Conservation (phyloP, 2,113 vertebrate species). For the Chloebia gouldiae region DNA sequence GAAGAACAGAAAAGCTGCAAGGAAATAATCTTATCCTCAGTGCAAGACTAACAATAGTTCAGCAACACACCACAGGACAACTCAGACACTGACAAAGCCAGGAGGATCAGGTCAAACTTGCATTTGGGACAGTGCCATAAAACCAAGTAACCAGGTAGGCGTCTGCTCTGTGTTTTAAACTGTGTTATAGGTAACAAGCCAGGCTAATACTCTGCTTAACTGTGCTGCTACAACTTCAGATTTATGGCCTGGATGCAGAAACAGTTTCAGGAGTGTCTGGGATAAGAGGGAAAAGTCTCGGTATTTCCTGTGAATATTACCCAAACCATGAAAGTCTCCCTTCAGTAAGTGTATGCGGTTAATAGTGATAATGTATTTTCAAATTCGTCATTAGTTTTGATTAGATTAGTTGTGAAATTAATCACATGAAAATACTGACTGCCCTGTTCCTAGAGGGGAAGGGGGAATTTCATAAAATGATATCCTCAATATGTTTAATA, state of each 20-base stretch:
- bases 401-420: neutral
- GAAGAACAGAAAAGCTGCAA: slow-evolving; percentile 2
- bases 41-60: neutral
- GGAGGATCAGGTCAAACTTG: slow-evolving; percentile 9
- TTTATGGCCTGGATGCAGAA: neutral
- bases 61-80: neutral
- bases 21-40: neutral
- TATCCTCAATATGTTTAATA: neutral
- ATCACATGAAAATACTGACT: neutral
- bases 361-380: neutral
- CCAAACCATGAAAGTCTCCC: neutral
- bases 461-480: neutral
- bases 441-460: neutral
- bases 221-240: neutral
- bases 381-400: neutral
- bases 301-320: neutral
- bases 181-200: neutral
- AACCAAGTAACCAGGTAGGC: neutral
- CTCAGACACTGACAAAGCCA: neutral
- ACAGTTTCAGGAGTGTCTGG: neutral
- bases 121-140: neutral
- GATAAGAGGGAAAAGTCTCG: slow-evolving; percentile 8
- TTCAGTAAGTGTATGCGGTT: neutral
- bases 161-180: neutral
- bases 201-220: neutral